Evolutionary conservation across 1,140 invertebrate genomes (phyloP), one percentile per base, ranked within the genome.

Genomic region (Musca domestica): DNA sequence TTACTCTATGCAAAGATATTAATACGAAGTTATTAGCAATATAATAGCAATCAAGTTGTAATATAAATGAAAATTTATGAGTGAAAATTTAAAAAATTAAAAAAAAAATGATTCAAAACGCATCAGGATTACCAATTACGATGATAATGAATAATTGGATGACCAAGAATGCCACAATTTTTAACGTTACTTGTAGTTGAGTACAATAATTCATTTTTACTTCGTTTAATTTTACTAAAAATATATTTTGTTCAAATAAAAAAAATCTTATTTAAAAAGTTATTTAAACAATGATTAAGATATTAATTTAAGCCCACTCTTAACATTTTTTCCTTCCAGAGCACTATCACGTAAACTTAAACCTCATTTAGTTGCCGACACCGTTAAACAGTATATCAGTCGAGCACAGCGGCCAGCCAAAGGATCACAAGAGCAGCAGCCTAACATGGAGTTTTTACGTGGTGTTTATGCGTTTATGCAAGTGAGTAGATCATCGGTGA

Each of bases 401-500:
- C 78, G 78, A 73, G 78, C 78, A 67, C 78, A 81, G 76, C 78
- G 72, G 72, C 74, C 78, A 72, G 73, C 75, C 58, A 80, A 78
- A 71, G 78, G 75, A 72, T 75, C 78, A 58, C 74, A 77, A 78
- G 74, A 81, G 71, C 76, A 81, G 73, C 78, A 81, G 78, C 78
- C 74, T 80, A 80, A 78, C 74, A 82, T 82, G 80, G 80, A 82
- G 78, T 82, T 82, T 82, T 81, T 82, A 81, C 80, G 80, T 68
- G 80, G 80, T 68, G 80, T 82, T 72, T 82, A 82, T 82, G 80
- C 80, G 78, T 82, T 82, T 81, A 82, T 82, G 80, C 80, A 82
- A 82, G 80, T 82, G 78, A 82, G 80, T 82, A 81, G 80, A 81
- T 81, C 80, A 81, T 82, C 80, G 80, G 80, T 82, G 76, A 82